Conservation (phyloP, 2,888 invertebrate species). For the Campoplex nolae region DNA sequence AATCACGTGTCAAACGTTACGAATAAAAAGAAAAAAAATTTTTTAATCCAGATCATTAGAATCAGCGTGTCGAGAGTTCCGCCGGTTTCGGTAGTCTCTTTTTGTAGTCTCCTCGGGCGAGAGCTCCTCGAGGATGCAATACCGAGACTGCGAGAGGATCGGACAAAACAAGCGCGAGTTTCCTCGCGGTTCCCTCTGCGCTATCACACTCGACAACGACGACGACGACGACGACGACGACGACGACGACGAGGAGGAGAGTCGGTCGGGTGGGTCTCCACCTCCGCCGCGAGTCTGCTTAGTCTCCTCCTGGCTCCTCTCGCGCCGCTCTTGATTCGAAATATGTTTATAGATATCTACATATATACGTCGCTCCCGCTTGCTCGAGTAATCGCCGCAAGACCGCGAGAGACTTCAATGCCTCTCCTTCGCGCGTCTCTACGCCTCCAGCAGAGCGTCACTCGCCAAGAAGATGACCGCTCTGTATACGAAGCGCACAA, state of each 20-base stretch:
- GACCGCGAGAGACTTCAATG: slow-evolving; percentile 25
- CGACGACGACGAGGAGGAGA: slow-evolving; percentile 39
- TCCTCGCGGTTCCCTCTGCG: slow-evolving; percentile 68
- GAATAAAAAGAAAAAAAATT: background rate
- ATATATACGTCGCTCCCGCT: background rate
- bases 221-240: background rate
- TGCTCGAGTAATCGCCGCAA: slow-evolving; percentile 17
- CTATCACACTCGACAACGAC: slow-evolving; percentile 47
- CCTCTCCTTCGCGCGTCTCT: background rate
- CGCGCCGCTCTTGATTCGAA: slow-evolving; percentile 22
- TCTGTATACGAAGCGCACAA: slow-evolving; percentile 6
- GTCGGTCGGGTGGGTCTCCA: slow-evolving; percentile 57
- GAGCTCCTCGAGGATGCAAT: slow-evolving; percentile 76
- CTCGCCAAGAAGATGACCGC: slow-evolving; percentile 36
- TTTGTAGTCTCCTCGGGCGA: slow-evolving; percentile 15
- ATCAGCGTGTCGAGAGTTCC: background rate
- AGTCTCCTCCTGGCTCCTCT: slow-evolving; percentile 23
- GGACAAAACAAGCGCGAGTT: slow-evolving; percentile 64
- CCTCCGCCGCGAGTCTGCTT: slow-evolving; percentile 49
- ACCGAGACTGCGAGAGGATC: slow-evolving; percentile 77
- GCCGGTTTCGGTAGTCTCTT: background rate
- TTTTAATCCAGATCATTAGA: slow-evolving; percentile 18
- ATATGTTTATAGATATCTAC: background rate
- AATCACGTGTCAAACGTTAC: slow-evolving; percentile 19
- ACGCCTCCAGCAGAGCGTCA: slow-evolving; percentile 9